These are phyloP conservation scores for Drosophila anomalata DNA, from an alignment of 2,888 invertebrate genomes.

Conservation along the genomic window DNA sequence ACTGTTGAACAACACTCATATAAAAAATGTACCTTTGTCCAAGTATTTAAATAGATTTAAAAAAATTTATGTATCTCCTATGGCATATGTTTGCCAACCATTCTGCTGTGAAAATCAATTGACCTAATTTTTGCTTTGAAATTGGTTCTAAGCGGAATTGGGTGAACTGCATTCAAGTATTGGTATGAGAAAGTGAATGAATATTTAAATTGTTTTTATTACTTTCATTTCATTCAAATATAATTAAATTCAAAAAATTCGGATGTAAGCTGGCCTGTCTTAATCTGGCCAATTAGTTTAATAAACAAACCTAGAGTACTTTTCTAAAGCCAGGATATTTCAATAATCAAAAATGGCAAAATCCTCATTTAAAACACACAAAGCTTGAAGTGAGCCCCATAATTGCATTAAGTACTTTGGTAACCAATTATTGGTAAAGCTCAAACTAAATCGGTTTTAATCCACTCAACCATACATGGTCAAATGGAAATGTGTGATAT, in stretches of 20 bases:
- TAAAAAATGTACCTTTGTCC: background rate
- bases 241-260: background rate
- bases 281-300: background rate
- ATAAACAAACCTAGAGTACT: background rate
- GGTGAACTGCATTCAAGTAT: conserved; percentile 23
- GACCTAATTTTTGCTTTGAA: conserved; percentile 33
- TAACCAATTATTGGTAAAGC: conserved; percentile 23
- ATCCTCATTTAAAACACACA: background rate
- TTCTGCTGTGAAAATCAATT: conserved; percentile 37
- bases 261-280: background rate
- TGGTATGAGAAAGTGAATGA: conserved; percentile 21
- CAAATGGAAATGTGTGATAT: conserved; percentile 17
- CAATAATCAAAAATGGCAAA: conserved; percentile 14
- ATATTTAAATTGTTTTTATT: conserved; percentile 7
- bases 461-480: conserved; percentile 14
- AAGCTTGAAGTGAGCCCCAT: conserved; percentile 10
- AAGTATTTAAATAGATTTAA: background rate
- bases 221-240: conserved; percentile 3
- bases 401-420: conserved; percentile 32
- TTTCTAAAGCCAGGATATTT: background rate
- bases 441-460: conserved; percentile 16
- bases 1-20: conserved; percentile 25
- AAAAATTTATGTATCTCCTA: conserved; percentile 1
- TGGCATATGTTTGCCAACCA: conserved; percentile 26
- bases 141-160: conserved; percentile 8